Percentiles rank a stretch among this genome's conserved stretches.
phyloP scores from a whole-genome alignment of 2,113 vertebrate genomes.

The Laticauda colubrina region DNA sequence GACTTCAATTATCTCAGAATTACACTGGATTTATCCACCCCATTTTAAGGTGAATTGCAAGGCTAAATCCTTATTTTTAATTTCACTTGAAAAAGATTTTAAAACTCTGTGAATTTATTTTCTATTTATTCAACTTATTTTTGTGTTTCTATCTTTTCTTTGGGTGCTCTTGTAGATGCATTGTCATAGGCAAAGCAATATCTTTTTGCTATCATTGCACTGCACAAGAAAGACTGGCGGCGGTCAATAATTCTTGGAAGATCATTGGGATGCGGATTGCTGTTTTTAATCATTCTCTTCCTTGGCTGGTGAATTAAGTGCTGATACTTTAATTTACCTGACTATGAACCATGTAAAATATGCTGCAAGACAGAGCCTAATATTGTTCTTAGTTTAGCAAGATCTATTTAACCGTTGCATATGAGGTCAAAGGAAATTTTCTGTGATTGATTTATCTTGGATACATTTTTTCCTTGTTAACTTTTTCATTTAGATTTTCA shows the following conservation, averaged over 20 bases:
- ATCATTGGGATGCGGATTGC: not conserved
- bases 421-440: slow-evolving; percentile 43
- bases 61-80: not conserved
- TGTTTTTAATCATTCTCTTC: not conserved
- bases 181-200: not conserved
- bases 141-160: not conserved
- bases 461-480: slow-evolving; percentile 41
- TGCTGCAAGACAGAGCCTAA: slow-evolving; percentile 13
- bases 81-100: slow-evolving; percentile 26
- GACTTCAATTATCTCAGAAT: not conserved
- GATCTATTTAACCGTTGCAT: slow-evolving; percentile 23
- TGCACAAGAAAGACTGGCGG: rapidly evolving
- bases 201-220: slow-evolving; percentile 15
- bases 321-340: not conserved
- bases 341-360: slow-evolving; percentile 7
- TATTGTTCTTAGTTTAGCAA: not conserved
- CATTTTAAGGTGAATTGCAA: slow-evolving; percentile 22
- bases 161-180: not conserved
- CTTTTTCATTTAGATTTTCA: slow-evolving; percentile 46
- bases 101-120: slow-evolving; percentile 4
- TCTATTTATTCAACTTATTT: not conserved
- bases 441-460: slow-evolving; percentile 49
- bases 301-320: not conserved
- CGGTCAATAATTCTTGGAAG: not conserved
- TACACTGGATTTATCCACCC: not conserved